phyloP scores from a whole-genome alignment of 2,888 invertebrate genomes.

The Tholera decimalis region DNA sequence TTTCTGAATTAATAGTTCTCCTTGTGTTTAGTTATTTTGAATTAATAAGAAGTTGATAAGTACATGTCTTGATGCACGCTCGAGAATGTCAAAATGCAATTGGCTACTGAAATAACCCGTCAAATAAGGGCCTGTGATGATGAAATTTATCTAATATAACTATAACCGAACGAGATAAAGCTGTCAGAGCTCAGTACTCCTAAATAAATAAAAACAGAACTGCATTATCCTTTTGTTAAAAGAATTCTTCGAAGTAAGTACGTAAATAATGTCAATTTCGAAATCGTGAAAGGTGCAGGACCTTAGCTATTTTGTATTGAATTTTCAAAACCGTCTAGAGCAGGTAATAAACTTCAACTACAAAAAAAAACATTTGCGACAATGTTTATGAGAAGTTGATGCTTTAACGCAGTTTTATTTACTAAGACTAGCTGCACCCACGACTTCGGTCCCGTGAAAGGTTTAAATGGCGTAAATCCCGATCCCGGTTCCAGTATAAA shows the following conservation, averaged over 20 bases:
- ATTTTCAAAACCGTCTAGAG: constrained; percentile 9
- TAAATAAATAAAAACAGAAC: constrained; percentile 35
- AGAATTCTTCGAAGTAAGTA: neutral
- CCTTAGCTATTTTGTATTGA: neutral
- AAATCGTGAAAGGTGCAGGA: neutral
- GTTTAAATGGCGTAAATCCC: no score
- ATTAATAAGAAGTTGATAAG: constrained; percentile 56
- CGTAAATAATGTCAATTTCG: constrained; percentile 7
- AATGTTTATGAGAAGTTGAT: constrained; percentile 20
- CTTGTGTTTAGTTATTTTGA: constrained; percentile 56
- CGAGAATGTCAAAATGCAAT: constrained; percentile 50
- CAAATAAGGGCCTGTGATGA: constrained; percentile 33
- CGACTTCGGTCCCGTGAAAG: no score
- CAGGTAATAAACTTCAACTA: constrained; percentile 40
- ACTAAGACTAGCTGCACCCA: no score
- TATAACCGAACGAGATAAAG: neutral
- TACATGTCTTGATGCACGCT: constrained; percentile 38
- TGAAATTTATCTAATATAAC: constrained; percentile 22
- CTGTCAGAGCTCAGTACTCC: constrained; percentile 16
- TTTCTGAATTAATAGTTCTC: constrained; percentile 73
- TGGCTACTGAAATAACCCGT: constrained; percentile 35
- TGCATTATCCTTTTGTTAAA: neutral
- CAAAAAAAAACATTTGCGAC: constrained; percentile 21
- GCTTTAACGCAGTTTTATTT: constrained; percentile 1
- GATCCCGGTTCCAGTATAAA: no score